Evolutionary conservation across 2,797 vertebrate genomes (phyloP).

Genomic region (Hoplostethus atlanticus): DNA sequence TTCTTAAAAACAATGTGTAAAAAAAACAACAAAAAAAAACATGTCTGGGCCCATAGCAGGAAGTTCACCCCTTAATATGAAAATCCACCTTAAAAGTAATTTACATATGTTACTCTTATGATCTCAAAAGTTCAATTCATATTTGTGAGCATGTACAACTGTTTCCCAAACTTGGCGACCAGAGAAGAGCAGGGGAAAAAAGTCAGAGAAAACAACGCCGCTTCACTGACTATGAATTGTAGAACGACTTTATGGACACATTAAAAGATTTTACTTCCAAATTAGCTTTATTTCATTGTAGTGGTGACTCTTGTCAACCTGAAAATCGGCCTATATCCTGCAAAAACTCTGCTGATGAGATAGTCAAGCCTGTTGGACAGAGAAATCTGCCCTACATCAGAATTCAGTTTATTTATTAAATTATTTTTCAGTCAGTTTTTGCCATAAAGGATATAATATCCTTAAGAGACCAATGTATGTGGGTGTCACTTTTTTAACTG

Average conservation of each 20-base stretch:
- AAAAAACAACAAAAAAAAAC: constrained; percentile 3
- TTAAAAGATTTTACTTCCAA: constrained; percentile 53
- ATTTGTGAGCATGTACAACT: background rate
- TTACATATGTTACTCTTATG: constrained; percentile 19
- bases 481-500: background rate
- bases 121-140: constrained; percentile 23
- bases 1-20: constrained; percentile 19
- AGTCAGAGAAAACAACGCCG: background rate
- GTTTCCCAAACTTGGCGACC: constrained; percentile 5
- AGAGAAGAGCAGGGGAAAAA: background rate
- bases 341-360: constrained; percentile 27
- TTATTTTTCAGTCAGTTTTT: constrained; percentile 7
- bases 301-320: constrained; percentile 39
- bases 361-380: background rate
- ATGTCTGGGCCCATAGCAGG: constrained; percentile 22
- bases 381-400: constrained; percentile 8
- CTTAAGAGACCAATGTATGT: constrained; percentile 10
- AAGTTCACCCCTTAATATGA: background rate
- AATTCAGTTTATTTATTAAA: constrained; percentile 40
- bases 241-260: constrained; percentile 23
- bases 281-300: constrained; percentile 52
- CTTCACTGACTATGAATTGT: constrained; percentile 30
- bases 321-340: constrained; percentile 18
- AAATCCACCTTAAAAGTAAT: constrained; percentile 25
- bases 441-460: constrained; percentile 6